Conservation (phyloP, 2,113 vertebrate genomes). For the Onychorhynchus coronatus region DNA sequence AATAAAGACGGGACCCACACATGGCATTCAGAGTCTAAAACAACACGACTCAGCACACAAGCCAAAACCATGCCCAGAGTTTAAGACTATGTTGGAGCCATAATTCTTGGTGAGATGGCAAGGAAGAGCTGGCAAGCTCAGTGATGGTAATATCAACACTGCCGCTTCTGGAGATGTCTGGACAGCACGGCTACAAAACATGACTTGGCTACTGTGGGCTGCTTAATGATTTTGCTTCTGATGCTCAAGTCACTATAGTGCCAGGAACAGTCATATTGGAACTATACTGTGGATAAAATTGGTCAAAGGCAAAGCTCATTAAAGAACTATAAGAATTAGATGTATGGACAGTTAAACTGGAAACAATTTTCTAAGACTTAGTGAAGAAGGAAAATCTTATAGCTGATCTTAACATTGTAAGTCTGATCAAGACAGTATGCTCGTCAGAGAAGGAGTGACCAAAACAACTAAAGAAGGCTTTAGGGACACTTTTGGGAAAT, state of each 20-base stretch:
- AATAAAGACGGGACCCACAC: neutral
- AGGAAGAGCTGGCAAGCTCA: neutral
- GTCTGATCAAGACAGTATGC: neutral
- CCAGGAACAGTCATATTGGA: neutral
- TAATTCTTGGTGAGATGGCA: neutral
- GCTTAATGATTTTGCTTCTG: neutral
- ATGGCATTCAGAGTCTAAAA: neutral
- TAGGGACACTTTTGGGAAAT: neutral
- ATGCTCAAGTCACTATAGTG: neutral
- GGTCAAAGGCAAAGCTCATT: neutral
- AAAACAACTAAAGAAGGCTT: neutral
- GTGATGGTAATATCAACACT: neutral
- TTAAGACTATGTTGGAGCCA: neutral
- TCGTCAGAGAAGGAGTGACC: neutral
- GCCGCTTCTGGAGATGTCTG: neutral
- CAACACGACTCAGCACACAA: accelerated
- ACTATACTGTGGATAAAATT: neutral
- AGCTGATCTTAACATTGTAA: neutral
- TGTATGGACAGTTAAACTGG: neutral
- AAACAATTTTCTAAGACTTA: neutral
- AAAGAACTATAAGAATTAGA: neutral
- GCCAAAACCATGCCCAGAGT: neutral
- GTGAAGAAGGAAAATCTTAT: neutral
- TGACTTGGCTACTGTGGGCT: neutral
- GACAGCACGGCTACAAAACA: neutral